Evolutionary conservation across 2,888 invertebrate genomes (phyloP).

Genomic region (Ormia ochracea): DNA sequence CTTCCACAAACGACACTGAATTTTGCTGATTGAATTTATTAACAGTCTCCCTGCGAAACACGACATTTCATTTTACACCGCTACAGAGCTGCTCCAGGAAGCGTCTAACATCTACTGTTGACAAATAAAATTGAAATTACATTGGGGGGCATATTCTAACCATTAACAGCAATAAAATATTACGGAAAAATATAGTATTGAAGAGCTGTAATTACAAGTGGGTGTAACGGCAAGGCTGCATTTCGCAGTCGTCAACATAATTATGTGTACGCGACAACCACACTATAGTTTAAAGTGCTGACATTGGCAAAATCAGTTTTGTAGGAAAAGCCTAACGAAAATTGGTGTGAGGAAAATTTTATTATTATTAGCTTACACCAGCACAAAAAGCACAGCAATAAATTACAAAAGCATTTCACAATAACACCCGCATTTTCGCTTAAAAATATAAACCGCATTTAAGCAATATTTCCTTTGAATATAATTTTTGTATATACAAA

Average conservation of each 20-base stretch:
- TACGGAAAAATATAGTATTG: neutral
- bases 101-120: conserved; percentile 39
- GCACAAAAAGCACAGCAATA: conserved; percentile 6
- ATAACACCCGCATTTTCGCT: neutral
- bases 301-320: conserved; percentile 7
- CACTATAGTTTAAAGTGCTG: conserved; percentile 37
- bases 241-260: conserved; percentile 38
- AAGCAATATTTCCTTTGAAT: neutral
- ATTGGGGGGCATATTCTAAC: conserved; percentile 57
- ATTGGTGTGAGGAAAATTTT: neutral
- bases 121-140: conserved; percentile 49
- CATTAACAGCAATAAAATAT: conserved; percentile 29
- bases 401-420: conserved; percentile 16
- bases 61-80: neutral
- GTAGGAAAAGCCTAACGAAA: neutral
- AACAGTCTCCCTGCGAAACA: neutral
- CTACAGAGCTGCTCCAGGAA: neutral
- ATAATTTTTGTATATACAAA: neutral
- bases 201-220: neutral
- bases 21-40: no score
- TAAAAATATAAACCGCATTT: neutral
- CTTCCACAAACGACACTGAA: no score
- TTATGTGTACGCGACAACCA: conserved; percentile 1
- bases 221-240: neutral
- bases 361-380: neutral